Percentiles rank a stretch among this genome's conserved stretches.
Evolutionary conservation across 2,113 vertebrate species (phyloP).

Genomic region (Xenopus borealis): DNA sequence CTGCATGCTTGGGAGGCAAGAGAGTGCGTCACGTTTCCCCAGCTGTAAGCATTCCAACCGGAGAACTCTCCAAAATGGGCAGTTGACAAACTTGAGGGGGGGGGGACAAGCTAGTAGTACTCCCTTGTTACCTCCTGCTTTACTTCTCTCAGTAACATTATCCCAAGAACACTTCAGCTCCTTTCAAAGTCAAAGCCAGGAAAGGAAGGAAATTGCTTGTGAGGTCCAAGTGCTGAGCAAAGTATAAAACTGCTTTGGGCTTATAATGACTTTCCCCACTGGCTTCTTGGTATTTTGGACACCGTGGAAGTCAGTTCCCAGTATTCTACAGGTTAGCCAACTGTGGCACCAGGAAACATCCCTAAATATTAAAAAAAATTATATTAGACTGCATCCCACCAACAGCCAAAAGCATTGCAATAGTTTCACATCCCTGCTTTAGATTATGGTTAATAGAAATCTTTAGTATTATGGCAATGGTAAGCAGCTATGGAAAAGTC

Average conservation of each 20-base stretch:
- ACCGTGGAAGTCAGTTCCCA: no score
- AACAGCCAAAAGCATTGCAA: no score
- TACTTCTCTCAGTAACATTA: conserved; percentile 37
- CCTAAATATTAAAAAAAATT: no score
- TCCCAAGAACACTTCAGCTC: conserved; percentile 43
- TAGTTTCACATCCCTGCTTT: no score
- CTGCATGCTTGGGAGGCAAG: background rate
- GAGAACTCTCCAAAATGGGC: conserved; percentile 25
- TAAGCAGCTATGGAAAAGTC: no score
- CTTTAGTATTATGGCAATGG: no score
- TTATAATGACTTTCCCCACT: conserved; percentile 29
- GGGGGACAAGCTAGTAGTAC: background rate
- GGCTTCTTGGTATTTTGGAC: no score
- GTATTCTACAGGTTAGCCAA: no score
- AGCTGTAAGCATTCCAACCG: conserved; percentile 31
- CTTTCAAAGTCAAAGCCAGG: conserved; percentile 50
- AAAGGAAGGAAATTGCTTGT: conserved; percentile 33
- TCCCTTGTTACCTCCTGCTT: conserved; percentile 9
- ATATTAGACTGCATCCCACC: no score
- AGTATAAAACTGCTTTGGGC: conserved; percentile 37
- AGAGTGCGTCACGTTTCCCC: conserved; percentile 22
- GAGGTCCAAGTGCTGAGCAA: conserved; percentile 16
- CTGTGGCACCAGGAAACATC: no score
- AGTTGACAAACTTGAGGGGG: conserved; percentile 18
- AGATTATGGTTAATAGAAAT: no score